Conservation (phyloP, 2,797 vertebrate genomes). For the Rhabdomys pumilio region DNA sequence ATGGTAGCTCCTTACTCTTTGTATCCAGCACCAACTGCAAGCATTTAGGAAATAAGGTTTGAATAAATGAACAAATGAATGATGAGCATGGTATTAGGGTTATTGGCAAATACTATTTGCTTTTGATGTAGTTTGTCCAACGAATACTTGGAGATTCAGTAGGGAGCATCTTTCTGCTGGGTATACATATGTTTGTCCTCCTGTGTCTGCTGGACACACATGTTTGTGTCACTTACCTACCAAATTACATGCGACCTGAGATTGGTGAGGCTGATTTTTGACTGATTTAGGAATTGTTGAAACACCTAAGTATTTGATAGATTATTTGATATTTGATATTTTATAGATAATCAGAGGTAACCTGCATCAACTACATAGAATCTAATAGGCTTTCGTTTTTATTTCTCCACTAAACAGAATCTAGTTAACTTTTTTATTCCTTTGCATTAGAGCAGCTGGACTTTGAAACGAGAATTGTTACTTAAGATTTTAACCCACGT, state of each 20-base stretch:
- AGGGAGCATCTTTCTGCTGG: background rate
- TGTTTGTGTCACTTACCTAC: background rate
- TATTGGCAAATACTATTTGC: background rate
- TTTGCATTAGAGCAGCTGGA: conserved; percentile 19
- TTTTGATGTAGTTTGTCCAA: background rate
- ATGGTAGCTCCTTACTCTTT: background rate
- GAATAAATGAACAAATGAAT: background rate
- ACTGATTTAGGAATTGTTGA: conserved; percentile 10
- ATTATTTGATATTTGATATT: background rate
- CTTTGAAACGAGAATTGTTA: conserved; percentile 22
- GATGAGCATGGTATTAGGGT: background rate
- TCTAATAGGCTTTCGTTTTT: background rate
- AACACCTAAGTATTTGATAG: background rate
- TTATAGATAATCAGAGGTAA: conserved; percentile 27
- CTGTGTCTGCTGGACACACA: background rate
- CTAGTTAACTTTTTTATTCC: background rate
- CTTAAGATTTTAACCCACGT: conserved; percentile 2
- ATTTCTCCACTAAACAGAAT: background rate
- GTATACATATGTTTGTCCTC: background rate
- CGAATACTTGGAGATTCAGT: background rate
- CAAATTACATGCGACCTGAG: background rate
- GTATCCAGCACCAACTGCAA: background rate
- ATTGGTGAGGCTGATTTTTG: background rate
- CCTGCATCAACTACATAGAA: background rate
- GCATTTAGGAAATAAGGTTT: background rate